phyloP scores from a whole-genome alignment of 1,140 invertebrate genomes.

The Penaeus indicus region DNA sequence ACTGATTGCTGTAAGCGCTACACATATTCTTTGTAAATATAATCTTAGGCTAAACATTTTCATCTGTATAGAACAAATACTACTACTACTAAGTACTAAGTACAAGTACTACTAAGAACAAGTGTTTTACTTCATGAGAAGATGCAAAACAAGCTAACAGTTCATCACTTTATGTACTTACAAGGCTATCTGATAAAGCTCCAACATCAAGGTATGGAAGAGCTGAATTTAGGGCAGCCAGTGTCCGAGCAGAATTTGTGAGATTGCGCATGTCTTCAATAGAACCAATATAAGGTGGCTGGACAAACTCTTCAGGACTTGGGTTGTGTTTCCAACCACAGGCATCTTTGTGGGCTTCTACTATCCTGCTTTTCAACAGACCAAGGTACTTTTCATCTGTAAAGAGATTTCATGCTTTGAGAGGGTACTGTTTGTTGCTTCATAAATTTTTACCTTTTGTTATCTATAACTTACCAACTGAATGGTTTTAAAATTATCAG shows the following conservation, averaged over 20 bases:
- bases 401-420: conserved; percentile 11
- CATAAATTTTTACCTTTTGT: not conserved
- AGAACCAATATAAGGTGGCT: not conserved
- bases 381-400: conserved; percentile 9
- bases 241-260: conserved; percentile 23
- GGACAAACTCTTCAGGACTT: conserved; percentile 17
- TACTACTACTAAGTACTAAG: too few species aligned
- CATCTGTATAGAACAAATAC: too few species aligned
- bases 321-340: conserved; percentile 37
- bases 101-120: too few species aligned
- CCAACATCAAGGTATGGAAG: conserved; percentile 27
- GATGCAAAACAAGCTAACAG: too few species aligned
- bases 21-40: too few species aligned
- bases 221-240: conserved; percentile 8
- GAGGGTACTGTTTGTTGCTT: not conserved
- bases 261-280: conserved; percentile 37
- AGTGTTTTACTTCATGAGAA: too few species aligned
- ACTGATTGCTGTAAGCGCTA: too few species aligned
- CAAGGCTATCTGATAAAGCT: conserved; percentile 7
- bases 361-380: not conserved
- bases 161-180: not conserved
- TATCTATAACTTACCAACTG: too few species aligned
- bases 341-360: not conserved
- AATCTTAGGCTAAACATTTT: too few species aligned
- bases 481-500: too few species aligned